Evolutionary conservation across 1,140 invertebrate genomes (phyloP).

Genomic region (Drosophila trapezifrons): DNA sequence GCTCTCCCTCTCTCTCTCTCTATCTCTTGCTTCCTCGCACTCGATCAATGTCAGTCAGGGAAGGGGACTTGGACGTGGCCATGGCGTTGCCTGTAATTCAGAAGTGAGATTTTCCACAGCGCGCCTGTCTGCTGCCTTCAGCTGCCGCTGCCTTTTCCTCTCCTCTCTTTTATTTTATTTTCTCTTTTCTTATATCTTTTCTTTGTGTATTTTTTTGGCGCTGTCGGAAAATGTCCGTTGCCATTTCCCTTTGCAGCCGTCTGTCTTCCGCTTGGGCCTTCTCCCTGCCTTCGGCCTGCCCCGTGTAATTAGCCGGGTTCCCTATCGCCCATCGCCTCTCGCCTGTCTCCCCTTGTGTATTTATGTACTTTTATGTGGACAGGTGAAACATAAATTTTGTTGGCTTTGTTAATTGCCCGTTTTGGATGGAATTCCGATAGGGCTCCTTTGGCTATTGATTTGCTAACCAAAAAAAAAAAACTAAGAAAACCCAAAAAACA

Average conservation of each 20-base stretch:
- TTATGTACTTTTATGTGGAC: conserved; percentile 79
- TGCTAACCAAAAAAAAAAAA: conserved; percentile 18
- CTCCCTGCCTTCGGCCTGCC: conserved; percentile 23
- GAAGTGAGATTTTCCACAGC: conserved; percentile 83
- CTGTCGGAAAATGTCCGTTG: conserved; percentile 75
- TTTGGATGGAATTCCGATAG: conserved; percentile 62
- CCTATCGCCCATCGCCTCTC: conserved; percentile 62
- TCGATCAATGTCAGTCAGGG: conserved; percentile 47
- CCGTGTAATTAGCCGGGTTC: conserved; percentile 71
- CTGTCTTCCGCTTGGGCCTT: conserved; percentile 52
- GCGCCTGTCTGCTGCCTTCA: conserved; percentile 62
- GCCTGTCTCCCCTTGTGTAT: conserved; percentile 66
- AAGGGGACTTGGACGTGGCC: conserved; percentile 22
- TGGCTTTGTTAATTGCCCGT: conserved; percentile 78
- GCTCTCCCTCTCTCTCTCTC: conserved; percentile 10
- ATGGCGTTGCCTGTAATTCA: conserved; percentile 76
- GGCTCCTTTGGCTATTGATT: conserved; percentile 42
- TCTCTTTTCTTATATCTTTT: conserved; percentile 9
- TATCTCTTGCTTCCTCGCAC: conserved; percentile 15
- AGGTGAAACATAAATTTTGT: conserved; percentile 83
- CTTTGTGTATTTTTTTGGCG: conserved; percentile 41
- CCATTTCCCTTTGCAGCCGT: conserved; percentile 68
- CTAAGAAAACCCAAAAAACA: conserved; percentile 30
- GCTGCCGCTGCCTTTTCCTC: conserved; percentile 44
- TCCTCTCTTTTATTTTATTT: conserved; percentile 14